Percentiles rank a stretch among this genome's conserved stretches.
Conservation (phyloP, 2,888 invertebrate genomes). For the Notocelia uddmanniana region DNA sequence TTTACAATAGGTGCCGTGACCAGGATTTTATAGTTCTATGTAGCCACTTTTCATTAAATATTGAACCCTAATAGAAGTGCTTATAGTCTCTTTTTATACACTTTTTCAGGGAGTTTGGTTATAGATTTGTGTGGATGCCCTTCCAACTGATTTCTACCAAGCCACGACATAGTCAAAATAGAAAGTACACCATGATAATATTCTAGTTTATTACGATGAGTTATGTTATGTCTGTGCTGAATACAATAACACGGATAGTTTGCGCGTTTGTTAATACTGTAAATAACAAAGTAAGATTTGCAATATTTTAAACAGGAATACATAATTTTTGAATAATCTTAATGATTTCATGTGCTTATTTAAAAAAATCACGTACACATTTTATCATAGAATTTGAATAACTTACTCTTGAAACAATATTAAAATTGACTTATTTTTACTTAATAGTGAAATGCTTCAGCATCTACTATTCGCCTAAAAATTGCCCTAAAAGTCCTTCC, state of each 20-base stretch:
- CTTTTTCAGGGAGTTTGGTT: not conserved
- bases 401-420: not conserved
- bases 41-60: not conserved
- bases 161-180: not conserved
- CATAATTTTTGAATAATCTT: not conserved
- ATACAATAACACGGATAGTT: not conserved
- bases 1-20: constrained; percentile 28
- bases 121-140: not conserved
- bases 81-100: not conserved
- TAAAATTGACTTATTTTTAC: not conserved
- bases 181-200: not conserved
- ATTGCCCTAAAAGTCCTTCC: not conserved
- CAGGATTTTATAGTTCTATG: not conserved
- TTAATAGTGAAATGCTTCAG: not conserved
- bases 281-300: not conserved
- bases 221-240: not conserved
- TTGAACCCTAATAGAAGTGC: not conserved
- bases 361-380: not conserved
- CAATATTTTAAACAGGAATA: constrained; percentile 1
- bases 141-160: not conserved
- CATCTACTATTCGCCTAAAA: not conserved
- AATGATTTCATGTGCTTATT: not conserved
- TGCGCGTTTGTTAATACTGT: not conserved
- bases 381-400: constrained; percentile 3
- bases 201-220: not conserved